These are phyloP conservation scores for Perca flavescens DNA, from an alignment of 2,113 vertebrate genomes.

Conservation along the genomic window DNA sequence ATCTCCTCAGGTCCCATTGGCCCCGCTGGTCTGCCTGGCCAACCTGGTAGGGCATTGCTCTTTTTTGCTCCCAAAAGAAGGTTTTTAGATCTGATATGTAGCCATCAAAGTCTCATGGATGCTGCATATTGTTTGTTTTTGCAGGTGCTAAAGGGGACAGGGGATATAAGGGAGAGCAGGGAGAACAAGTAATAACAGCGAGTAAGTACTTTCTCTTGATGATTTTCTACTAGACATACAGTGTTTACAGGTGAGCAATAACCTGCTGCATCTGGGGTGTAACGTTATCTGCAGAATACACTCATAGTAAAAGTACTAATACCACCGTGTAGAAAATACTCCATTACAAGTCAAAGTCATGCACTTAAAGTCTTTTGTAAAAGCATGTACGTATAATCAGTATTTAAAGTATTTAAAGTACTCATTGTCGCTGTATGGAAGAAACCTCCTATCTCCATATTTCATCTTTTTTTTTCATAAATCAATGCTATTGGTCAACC, in stretches of 20 bases:
- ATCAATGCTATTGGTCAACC: too few species aligned
- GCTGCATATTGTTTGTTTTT: constrained; percentile 21
- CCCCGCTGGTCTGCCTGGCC: constrained; percentile 93
- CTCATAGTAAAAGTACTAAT: not conserved
- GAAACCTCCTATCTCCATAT: too few species aligned
- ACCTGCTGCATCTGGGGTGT: not conserved
- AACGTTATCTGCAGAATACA: not conserved
- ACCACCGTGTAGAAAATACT: not conserved
- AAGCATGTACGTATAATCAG: not conserved
- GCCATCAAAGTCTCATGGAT: not conserved
- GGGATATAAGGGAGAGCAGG: constrained; percentile 86
- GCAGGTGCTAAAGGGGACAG: constrained; percentile 83
- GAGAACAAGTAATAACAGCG: constrained; percentile 77
- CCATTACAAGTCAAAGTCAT: not conserved
- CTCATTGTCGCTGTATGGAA: too few species aligned
- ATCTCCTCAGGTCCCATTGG: constrained; percentile 89
- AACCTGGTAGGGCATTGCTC: constrained; percentile 83
- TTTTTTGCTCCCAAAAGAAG: not conserved
- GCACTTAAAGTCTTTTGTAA: not conserved
- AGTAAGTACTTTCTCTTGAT: constrained; percentile 54
- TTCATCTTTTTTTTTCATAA: too few species aligned
- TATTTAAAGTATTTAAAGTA: not conserved
- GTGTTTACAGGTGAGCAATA: not conserved
- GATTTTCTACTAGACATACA: not conserved
- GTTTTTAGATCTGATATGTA: not conserved